These are phyloP conservation scores for Dasypus novemcinctus DNA, from an alignment of 2,113 vertebrate species.

Conservation along the genomic window DNA sequence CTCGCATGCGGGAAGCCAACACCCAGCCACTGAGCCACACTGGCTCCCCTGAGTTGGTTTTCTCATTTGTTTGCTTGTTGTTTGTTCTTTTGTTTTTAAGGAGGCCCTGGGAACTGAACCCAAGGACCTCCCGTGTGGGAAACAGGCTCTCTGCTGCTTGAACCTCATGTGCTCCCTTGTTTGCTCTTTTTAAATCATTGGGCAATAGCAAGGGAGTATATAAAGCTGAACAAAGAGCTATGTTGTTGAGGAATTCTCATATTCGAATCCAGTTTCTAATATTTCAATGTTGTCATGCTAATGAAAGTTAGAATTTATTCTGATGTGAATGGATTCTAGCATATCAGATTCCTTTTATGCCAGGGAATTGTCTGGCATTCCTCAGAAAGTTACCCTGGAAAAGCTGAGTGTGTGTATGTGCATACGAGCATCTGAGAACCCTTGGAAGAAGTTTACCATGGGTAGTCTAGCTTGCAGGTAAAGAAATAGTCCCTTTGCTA, in stretches of 20 bases:
- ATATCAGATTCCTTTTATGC: neutral
- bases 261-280: conserved; percentile 1
- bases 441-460: neutral
- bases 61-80: too few relatives aligned
- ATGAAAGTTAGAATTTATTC: conserved; percentile 46
- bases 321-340: conserved; percentile 9
- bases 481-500: neutral
- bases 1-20: too few relatives aligned
- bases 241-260: conserved; percentile 19
- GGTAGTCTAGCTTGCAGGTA: neutral
- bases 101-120: too few relatives aligned
- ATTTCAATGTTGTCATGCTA: conserved; percentile 51
- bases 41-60: too few relatives aligned
- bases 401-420: neutral
- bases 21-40: too few relatives aligned
- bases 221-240: conserved; percentile 1
- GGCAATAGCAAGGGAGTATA: neutral
- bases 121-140: too few relatives aligned
- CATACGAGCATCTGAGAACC: neutral
- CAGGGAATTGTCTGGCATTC: neutral
- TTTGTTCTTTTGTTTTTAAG: too few relatives aligned
- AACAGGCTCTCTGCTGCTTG: too few relatives aligned
- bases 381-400: conserved; percentile 6
- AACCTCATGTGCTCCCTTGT: too few relatives aligned
- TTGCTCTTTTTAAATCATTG: neutral